Conservation (phyloP, 1,140 invertebrate genomes). For the Macrosteles quadrilineatus region DNA sequence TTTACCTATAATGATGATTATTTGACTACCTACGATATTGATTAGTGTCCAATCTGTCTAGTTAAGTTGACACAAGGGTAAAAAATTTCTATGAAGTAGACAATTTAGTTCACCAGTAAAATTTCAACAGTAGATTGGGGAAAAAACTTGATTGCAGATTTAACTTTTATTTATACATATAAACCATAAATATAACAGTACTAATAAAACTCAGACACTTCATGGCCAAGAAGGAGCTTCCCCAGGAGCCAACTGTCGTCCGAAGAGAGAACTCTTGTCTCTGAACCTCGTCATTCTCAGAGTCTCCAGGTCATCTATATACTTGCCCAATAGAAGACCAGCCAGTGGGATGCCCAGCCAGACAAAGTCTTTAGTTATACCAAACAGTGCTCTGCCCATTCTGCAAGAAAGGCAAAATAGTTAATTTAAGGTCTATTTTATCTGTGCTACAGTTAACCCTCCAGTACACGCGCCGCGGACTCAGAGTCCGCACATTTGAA, state of each 20-base stretch:
- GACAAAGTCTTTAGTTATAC: conserved; percentile 7
- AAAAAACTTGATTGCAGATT: too few relatives aligned
- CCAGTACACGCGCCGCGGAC: too few relatives aligned
- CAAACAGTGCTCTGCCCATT: conserved; percentile 35
- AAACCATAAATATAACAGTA: too few relatives aligned
- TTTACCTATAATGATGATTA: too few relatives aligned
- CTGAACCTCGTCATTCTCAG: conserved; percentile 67
- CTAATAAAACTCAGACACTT: too few relatives aligned
- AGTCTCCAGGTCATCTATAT: conserved; percentile 66
- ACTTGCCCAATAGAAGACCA: conserved; percentile 61
- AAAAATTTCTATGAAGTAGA: too few relatives aligned
- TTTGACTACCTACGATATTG: too few relatives aligned
- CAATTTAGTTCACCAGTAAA: background rate
- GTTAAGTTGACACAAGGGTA: too few relatives aligned
- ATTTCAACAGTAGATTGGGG: too few relatives aligned
- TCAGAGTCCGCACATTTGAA: background rate
- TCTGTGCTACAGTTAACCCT: background rate
- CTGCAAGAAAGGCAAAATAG: conserved; percentile 30
- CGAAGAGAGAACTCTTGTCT: conserved; percentile 76
- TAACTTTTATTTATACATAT: too few relatives aligned
- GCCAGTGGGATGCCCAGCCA: conserved; percentile 17
- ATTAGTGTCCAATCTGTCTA: too few relatives aligned
- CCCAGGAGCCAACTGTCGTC: conserved; percentile 61
- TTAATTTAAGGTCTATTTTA: conserved; percentile 2
- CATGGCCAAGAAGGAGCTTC: conserved; percentile 69